phyloP scores from a whole-genome alignment of 1,140 invertebrate genomes.

The Triops cancriformis region DNA sequence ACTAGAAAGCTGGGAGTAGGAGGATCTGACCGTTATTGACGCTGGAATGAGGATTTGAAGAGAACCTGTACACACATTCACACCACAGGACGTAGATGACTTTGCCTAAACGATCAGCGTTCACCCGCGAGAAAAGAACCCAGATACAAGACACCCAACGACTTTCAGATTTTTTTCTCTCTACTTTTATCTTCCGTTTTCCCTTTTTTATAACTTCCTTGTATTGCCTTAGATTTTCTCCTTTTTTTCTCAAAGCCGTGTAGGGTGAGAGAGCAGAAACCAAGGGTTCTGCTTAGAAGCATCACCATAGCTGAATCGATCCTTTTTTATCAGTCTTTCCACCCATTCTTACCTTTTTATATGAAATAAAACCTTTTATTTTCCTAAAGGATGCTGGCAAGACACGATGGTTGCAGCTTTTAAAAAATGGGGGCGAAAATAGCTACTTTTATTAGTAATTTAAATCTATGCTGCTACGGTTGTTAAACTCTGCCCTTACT shows the following conservation, averaged over 20 bases:
- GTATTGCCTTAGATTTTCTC: neutral
- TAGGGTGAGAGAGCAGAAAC: neutral
- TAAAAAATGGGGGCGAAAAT: neutral
- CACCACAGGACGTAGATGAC: conserved; percentile 7
- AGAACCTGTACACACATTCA: too few species aligned
- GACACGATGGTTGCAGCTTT: neutral
- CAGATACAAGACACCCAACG: neutral
- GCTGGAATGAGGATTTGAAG: conserved; percentile 1
- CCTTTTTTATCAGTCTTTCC: neutral
- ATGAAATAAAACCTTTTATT: neutral
- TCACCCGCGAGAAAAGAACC: neutral
- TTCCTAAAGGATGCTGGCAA: neutral
- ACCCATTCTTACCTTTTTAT: neutral
- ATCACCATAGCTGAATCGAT: neutral
- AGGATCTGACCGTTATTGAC: neutral
- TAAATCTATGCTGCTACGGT: too few species aligned
- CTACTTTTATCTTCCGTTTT: too few species aligned
- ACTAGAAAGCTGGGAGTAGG: neutral
- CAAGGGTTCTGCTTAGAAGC: neutral
- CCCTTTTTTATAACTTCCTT: too few species aligned
- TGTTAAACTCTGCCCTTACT: too few species aligned
- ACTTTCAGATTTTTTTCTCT: too few species aligned
- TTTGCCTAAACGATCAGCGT: neutral
- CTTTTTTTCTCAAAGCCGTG: neutral
- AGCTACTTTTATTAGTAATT: too few species aligned